These are phyloP conservation scores for Apamea anceps DNA, from an alignment of 2,888 invertebrate species.

Conservation along the genomic window DNA sequence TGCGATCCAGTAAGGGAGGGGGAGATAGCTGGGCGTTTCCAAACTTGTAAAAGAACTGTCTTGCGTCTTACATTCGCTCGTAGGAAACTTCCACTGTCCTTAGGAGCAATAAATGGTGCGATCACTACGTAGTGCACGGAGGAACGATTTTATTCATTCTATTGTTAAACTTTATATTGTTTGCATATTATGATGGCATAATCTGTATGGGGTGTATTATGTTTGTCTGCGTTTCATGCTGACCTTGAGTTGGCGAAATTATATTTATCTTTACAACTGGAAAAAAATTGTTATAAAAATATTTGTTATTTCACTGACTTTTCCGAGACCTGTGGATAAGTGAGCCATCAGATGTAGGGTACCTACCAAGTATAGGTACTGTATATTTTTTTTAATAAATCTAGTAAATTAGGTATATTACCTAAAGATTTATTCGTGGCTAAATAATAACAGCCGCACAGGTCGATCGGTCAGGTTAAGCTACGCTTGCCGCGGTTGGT, in stretches of 20 bases:
- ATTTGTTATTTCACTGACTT: neutral
- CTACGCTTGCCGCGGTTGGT: no score
- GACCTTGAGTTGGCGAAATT: neutral
- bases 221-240: neutral
- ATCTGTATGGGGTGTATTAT: conserved; percentile 6
- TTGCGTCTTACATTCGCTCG: conserved; percentile 77
- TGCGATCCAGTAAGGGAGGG: conserved; percentile 53
- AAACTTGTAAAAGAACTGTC: conserved; percentile 87
- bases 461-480: no score
- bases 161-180: conserved; percentile 67
- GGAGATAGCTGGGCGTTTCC: conserved; percentile 79
- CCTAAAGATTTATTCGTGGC: no score
- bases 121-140: conserved; percentile 79
- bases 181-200: conserved; percentile 43
- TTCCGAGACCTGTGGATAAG: neutral
- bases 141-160: conserved; percentile 78
- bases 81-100: conserved; percentile 85
- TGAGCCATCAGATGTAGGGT: no score
- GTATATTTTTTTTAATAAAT: no score
- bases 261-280: neutral
- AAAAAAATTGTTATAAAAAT: neutral
- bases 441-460: no score
- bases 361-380: no score
- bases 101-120: conserved; percentile 86
- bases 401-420: no score